Conservation (phyloP, 2,888 invertebrate genomes). For the Athrips mouffetella region DNA sequence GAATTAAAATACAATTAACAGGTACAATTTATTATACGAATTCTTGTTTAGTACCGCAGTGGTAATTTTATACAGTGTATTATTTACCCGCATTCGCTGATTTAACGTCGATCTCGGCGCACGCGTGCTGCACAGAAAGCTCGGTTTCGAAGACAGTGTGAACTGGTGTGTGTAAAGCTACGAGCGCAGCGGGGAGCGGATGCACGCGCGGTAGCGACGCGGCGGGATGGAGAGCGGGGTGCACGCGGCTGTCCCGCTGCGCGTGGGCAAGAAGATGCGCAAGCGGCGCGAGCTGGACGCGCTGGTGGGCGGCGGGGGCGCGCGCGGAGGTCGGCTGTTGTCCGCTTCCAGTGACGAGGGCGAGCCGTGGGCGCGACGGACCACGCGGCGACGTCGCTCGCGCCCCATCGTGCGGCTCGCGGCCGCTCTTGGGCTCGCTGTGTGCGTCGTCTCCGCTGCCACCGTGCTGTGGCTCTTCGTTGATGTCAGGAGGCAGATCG, state of each 20-base stretch:
- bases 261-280: conserved; percentile 86
- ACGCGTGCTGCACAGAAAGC: conserved; percentile 36
- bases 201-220: conserved; percentile 61
- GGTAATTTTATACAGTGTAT: conserved; percentile 35
- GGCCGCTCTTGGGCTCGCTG: conserved; percentile 79
- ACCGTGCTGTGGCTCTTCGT: conserved; percentile 83
- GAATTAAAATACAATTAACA: neutral
- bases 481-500: conserved; percentile 82
- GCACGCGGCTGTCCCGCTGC: conserved; percentile 81
- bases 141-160: neutral
- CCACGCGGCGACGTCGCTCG: conserved; percentile 58
- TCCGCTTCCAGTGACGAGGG: conserved; percentile 79
- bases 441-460: conserved; percentile 81
- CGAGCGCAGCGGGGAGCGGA: conserved; percentile 40
- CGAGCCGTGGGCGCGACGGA: conserved; percentile 74
- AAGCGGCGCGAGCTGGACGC: conserved; percentile 87
- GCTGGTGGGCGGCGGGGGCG: conserved; percentile 77
- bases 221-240: conserved; percentile 70
- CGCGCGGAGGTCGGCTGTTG: conserved; percentile 76
- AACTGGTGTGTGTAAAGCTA: conserved; percentile 15
- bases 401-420: conserved; percentile 78
- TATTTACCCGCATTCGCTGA: conserved; percentile 48
- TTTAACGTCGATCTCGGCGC: conserved; percentile 35
- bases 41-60: neutral
- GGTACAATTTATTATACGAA: neutral